phyloP scores from a whole-genome alignment of 1,140 invertebrate genomes.

The Ips typographus region DNA sequence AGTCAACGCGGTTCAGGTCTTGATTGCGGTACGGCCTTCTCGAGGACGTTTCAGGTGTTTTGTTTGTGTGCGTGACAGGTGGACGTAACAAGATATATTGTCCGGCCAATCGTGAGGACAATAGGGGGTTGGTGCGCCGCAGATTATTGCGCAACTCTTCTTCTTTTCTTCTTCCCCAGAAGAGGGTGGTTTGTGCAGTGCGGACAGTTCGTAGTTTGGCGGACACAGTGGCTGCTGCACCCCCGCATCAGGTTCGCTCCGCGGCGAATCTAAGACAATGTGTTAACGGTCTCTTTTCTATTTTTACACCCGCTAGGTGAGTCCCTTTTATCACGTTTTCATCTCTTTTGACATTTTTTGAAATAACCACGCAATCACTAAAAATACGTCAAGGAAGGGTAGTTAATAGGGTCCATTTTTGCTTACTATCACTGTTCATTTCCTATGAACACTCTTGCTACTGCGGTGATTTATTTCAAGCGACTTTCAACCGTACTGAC shows the following conservation, averaged over 20 bases:
- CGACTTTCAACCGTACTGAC: too few species aligned
- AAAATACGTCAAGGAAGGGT: too few species aligned
- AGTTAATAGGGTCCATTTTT: too few species aligned
- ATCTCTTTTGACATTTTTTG: too few species aligned
- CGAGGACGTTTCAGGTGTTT: constrained; percentile 37
- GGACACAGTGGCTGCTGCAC: constrained; percentile 51
- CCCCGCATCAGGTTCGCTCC: constrained; percentile 50
- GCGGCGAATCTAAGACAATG: constrained; percentile 49
- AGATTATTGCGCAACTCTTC: constrained; percentile 44
- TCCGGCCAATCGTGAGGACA: constrained; percentile 45
- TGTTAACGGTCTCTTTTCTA: constrained; percentile 47
- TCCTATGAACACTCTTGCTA: too few species aligned
- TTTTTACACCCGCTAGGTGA: constrained; percentile 49
- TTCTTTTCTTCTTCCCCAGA: constrained; percentile 36
- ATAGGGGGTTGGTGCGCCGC: constrained; percentile 47
- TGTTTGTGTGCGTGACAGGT: too few species aligned
- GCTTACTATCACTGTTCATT: too few species aligned
- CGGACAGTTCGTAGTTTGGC: constrained; percentile 40
- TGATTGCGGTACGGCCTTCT: constrained; percentile 22
- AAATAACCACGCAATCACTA: too few species aligned
- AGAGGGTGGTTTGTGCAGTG: constrained; percentile 44
- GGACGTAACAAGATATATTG: constrained; percentile 30
- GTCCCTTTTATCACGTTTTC: too few species aligned
- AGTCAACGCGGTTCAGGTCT: constrained; percentile 22
- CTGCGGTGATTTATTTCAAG: too few species aligned